phyloP scores from a whole-genome alignment of 2,888 invertebrate species.

The Saturnia pavonia region DNA sequence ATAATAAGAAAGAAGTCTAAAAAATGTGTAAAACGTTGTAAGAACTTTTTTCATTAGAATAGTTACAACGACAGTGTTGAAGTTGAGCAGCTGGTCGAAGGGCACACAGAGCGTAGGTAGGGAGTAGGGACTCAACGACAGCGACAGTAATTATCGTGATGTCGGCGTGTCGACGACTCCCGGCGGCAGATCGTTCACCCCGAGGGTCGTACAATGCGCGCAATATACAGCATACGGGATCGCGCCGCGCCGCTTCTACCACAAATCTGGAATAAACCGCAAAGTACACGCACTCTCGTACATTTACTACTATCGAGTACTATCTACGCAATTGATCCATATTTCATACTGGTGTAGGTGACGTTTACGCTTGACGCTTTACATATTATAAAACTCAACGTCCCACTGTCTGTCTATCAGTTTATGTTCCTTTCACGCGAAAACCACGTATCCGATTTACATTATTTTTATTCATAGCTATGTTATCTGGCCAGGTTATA shows the following conservation, averaged over 20 bases:
- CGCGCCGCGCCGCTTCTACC: constrained; percentile 56
- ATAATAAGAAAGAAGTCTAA: constrained; percentile 33
- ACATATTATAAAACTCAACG: no score
- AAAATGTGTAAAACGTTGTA: constrained; percentile 24
- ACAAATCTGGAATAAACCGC: constrained; percentile 59
- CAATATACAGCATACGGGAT: constrained; percentile 70
- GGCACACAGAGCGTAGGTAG: constrained; percentile 39
- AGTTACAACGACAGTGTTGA: constrained; percentile 38
- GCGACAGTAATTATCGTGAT: constrained; percentile 77
- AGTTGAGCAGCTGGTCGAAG: constrained; percentile 44
- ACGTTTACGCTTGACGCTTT: background rate
- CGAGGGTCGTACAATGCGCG: constrained; percentile 59
- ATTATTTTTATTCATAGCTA: no score
- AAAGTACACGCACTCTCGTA: constrained; percentile 31
- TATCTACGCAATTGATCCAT: background rate
- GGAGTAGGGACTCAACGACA: constrained; percentile 61
- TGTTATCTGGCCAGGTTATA: no score
- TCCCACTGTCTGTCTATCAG: no score
- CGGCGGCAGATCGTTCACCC: constrained; percentile 76
- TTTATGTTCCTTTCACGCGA: no score
- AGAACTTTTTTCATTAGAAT: constrained; percentile 51
- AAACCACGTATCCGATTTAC: no score
- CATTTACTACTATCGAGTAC: background rate
- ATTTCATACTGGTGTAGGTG: background rate
- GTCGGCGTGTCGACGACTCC: constrained; percentile 74